A percentile compares a stretch with the other conserved stretches of the same genome.
Evolutionary conservation across 2,797 vertebrate genomes (phyloP).

Genomic region (Peromyscus melanophrys): DNA sequence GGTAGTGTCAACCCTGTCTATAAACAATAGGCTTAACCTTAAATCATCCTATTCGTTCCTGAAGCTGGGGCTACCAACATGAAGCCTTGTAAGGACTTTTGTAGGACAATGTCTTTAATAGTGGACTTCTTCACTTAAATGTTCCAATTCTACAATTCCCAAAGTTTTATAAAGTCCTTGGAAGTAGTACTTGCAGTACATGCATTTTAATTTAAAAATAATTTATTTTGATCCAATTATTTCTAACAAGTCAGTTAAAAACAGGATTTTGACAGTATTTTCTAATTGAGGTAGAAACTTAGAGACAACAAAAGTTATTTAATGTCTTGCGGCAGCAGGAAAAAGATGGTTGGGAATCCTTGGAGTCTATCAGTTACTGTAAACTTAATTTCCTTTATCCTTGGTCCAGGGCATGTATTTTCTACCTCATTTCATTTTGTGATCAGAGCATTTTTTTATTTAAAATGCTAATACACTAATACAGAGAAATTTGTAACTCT

Average conservation of each 20-base stretch:
- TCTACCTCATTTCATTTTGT: slow-evolving; percentile 32
- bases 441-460: not conserved
- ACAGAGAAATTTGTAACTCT: not conserved
- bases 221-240: slow-evolving; percentile 43
- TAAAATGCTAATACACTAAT: not conserved
- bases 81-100: not conserved
- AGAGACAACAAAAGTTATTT: not conserved
- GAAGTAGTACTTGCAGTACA: not conserved
- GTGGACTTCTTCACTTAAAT: not conserved
- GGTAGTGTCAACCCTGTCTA: not conserved
- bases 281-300: slow-evolving; percentile 10
- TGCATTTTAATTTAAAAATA: slow-evolving; percentile 45
- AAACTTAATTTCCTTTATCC: slow-evolving; percentile 17
- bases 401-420: not conserved
- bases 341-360: not conserved
- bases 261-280: slow-evolving; percentile 25
- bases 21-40: not conserved
- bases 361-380: not conserved
- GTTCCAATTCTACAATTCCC: not conserved
- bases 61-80: not conserved
- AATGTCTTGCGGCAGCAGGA: not conserved
- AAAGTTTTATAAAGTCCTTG: slow-evolving; percentile 28
- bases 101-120: not conserved
- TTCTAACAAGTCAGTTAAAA: slow-evolving; percentile 42
- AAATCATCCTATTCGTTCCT: not conserved